These are phyloP conservation scores for Hirudo medicinalis DNA, from an alignment of 1,140 invertebrate genomes.

Conservation along the genomic window DNA sequence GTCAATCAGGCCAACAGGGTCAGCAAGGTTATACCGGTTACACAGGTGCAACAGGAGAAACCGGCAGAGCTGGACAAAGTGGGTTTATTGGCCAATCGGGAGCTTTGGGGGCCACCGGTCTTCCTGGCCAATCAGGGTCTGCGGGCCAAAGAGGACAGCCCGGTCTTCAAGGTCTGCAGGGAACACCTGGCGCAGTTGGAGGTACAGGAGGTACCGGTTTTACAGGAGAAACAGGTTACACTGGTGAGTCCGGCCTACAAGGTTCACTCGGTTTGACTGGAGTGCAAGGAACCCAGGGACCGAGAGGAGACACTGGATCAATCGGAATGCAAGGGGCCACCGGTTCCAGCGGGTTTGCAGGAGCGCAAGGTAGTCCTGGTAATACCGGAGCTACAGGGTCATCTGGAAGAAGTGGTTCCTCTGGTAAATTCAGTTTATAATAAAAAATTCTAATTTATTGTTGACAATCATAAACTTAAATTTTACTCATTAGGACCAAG, in stretches of 20 bases:
- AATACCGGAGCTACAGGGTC: constrained; percentile 9
- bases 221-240: constrained; percentile 9
- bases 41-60: constrained; percentile 9
- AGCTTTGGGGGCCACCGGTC: background rate
- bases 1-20: constrained; percentile 4
- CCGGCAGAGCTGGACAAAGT: constrained; percentile 9
- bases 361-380: constrained; percentile 6
- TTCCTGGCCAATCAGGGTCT: constrained; percentile 8
- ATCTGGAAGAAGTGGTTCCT: constrained; percentile 10
- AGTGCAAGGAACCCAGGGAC: constrained; percentile 5
- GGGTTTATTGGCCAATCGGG: constrained; percentile 12
- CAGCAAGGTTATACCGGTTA: constrained; percentile 9
- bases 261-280: constrained; percentile 13
- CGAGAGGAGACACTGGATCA: constrained; percentile 10
- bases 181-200: constrained; percentile 5
- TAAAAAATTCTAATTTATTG: background rate
- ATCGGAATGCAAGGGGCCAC: constrained; percentile 5
- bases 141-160: constrained; percentile 1
- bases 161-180: constrained; percentile 11
- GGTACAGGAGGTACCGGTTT: background rate
- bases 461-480: background rate
- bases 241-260: constrained; percentile 11
- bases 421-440: constrained; percentile 6
- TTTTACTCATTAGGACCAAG: background rate
- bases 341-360: constrained; percentile 14